Percentiles rank a stretch among this genome's conserved stretches.
phyloP scores from a whole-genome alignment of 2,888 invertebrate species.

The Cantharis nigra region DNA sequence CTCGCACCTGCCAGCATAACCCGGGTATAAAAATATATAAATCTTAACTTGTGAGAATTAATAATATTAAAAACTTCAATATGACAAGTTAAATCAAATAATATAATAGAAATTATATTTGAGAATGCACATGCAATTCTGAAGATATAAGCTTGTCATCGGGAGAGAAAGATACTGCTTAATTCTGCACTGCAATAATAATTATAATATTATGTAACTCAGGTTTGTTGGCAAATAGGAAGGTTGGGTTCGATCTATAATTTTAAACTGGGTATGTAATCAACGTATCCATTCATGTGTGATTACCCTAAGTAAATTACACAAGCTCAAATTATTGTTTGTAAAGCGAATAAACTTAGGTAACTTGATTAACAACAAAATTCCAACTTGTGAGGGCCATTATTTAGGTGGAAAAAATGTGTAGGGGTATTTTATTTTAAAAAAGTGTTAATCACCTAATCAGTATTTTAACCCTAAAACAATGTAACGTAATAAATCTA shows the following conservation, averaged over 20 bases:
- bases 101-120: too few relatives aligned
- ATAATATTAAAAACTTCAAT: too few relatives aligned
- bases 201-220: neutral
- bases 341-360: neutral
- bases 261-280: conserved; percentile 1
- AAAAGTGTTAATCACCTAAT: neutral
- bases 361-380: neutral
- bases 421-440: neutral
- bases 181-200: neutral
- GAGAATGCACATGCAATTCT: neutral
- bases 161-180: too few relatives aligned
- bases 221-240: neutral
- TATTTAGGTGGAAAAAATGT: neutral
- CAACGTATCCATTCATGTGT: conserved; percentile 13
- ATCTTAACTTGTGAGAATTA: too few relatives aligned
- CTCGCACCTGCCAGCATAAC: too few relatives aligned
- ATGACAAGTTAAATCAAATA: too few relatives aligned
- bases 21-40: too few relatives aligned
- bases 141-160: neutral
- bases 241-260: neutral
- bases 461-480: neutral
- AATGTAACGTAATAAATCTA: neutral
- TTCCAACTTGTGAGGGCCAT: neutral
- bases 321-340: conserved; percentile 1
- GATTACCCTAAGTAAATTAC: conserved; percentile 13